Conservation (phyloP, 2,888 invertebrate genomes). For the Entomobrya proxima region DNA sequence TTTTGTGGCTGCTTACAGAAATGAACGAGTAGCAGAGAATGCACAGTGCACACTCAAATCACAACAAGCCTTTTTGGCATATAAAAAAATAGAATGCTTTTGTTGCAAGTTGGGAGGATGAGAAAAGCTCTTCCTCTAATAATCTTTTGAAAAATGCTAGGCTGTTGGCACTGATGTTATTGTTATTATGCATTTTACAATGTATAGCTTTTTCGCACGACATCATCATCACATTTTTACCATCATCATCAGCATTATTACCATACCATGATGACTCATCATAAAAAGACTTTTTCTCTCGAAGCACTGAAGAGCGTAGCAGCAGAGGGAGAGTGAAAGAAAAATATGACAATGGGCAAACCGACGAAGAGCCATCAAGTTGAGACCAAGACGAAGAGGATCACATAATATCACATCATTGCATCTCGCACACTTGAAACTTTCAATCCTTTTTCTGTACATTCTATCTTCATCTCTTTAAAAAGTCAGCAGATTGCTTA, state of each 20-base stretch:
- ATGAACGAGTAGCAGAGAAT: no score
- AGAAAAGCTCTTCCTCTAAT: neutral
- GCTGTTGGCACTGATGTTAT: conserved; percentile 31
- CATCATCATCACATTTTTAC: conserved; percentile 47
- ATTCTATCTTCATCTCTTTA: neutral
- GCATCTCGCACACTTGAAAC: conserved; percentile 35
- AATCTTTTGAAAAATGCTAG: neutral
- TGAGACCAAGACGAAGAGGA: conserved; percentile 2
- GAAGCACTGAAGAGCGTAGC: neutral
- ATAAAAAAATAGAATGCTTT: conserved; percentile 11
- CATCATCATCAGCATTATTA: conserved; percentile 39
- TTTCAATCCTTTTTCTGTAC: conserved; percentile 34
- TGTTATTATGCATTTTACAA: conserved; percentile 16
- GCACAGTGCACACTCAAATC: conserved; percentile 15
- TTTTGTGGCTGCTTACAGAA: neutral
- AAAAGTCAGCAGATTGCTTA: conserved; percentile 9
- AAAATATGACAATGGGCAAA: conserved; percentile 40
- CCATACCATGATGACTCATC: conserved; percentile 53
- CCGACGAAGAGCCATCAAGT: conserved; percentile 14
- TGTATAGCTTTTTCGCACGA: conserved; percentile 58
- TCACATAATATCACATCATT: conserved; percentile 30
- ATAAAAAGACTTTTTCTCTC: conserved; percentile 20
- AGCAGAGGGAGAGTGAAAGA: neutral
- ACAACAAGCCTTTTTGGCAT: conserved; percentile 22
- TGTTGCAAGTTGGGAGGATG: conserved; percentile 16